Conservation (phyloP, 2,888 invertebrate genomes). For the Phasia obesa region DNA sequence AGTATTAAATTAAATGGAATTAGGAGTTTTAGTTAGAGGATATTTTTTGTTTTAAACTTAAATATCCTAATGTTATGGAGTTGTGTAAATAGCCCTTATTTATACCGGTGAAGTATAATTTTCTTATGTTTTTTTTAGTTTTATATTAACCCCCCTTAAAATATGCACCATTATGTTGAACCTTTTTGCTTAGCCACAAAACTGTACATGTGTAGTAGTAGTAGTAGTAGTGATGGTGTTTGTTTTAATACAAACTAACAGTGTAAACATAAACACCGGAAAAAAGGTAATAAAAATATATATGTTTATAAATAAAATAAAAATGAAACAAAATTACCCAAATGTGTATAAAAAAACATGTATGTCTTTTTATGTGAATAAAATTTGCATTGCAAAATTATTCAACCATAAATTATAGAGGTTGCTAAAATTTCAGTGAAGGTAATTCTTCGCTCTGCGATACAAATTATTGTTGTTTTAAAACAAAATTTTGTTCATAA, state of each 20-base stretch:
- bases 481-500: background rate
- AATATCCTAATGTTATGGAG: conserved; percentile 27
- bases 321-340: conserved; percentile 28
- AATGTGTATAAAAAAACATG: conserved; percentile 19
- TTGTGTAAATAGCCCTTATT: conserved; percentile 13
- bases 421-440: conserved; percentile 34
- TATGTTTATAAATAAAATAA: conserved; percentile 32
- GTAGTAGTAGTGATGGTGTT: background rate
- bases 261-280: conserved; percentile 17
- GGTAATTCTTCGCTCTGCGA: conserved; percentile 20
- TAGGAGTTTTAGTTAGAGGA: background rate
- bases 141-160: conserved; percentile 30
- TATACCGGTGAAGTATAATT: conserved; percentile 12
- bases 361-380: background rate
- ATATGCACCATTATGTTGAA: conserved; percentile 50
- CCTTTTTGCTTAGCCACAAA: background rate
- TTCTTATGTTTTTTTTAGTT: conserved; percentile 10
- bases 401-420: conserved; percentile 57
- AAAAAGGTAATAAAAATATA: conserved; percentile 21
- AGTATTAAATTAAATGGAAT: conserved; percentile 4
- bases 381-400: conserved; percentile 63
- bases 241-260: conserved; percentile 23
- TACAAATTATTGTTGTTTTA: background rate
- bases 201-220: background rate
- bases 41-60: background rate